Conservation (phyloP, 2,797 vertebrate genomes). For the Chrosomus eos region DNA sequence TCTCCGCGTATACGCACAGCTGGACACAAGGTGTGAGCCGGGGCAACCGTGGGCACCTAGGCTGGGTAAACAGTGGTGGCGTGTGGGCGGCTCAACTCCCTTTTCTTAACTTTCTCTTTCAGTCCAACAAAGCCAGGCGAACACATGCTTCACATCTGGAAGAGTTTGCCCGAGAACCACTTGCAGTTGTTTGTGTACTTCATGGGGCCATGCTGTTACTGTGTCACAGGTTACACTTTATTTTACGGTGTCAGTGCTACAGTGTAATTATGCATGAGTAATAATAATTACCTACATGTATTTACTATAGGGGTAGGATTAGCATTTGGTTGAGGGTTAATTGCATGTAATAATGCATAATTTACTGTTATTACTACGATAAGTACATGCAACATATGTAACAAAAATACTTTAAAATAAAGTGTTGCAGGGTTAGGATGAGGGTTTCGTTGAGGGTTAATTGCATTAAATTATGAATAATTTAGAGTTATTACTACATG, state of each 20-base stretch:
- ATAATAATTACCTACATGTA: too few species aligned
- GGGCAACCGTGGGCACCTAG: slow-evolving; percentile 59
- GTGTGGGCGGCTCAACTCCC: slow-evolving; percentile 60
- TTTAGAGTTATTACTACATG: too few species aligned
- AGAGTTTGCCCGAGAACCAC: slow-evolving; percentile 62
- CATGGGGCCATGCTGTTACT: slow-evolving; percentile 40
- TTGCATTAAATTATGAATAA: too few species aligned
- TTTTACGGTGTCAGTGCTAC: neutral
- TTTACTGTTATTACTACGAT: too few species aligned
- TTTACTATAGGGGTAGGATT: too few species aligned
- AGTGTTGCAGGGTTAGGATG: too few species aligned
- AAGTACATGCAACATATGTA: too few species aligned
- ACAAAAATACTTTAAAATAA: too few species aligned
- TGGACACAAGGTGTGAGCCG: slow-evolving; percentile 75
- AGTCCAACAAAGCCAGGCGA: slow-evolving; percentile 62
- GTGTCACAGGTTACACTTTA: neutral
- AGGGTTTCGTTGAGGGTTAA: too few species aligned
- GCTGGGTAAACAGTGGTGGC: slow-evolving; percentile 63
- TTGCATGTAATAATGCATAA: too few species aligned
- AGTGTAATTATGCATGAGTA: neutral
- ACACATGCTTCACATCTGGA: slow-evolving; percentile 75
- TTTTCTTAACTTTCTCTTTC: slow-evolving; percentile 54
- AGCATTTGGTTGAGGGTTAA: too few species aligned
- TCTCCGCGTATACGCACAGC: slow-evolving; percentile 68
- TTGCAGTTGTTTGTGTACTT: slow-evolving; percentile 63